Percentiles rank a stretch among this genome's conserved stretches.
phyloP scores from a whole-genome alignment of 2,888 invertebrate species.

The Drosophila putrida region DNA sequence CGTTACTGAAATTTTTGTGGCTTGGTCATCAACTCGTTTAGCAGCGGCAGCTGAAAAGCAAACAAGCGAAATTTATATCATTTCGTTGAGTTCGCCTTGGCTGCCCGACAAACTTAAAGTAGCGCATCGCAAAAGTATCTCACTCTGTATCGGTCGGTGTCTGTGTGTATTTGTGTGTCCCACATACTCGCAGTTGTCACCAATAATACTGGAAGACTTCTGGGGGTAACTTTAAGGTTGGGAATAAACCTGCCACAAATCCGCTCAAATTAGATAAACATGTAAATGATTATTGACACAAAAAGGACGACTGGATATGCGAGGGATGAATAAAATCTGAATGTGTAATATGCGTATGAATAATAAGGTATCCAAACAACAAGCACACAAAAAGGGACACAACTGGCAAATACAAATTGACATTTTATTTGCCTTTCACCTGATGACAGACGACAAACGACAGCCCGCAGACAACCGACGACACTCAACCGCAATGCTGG shows the following conservation, averaged over 20 bases:
- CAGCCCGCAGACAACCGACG: conserved; percentile 43
- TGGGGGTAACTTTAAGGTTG: conserved; percentile 30
- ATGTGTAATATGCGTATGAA: conserved; percentile 77
- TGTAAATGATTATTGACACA: conserved; percentile 77
- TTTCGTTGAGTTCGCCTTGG: conserved; percentile 47
- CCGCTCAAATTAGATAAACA: conserved; percentile 76
- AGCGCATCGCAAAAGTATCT: conserved; percentile 46
- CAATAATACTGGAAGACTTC: conserved; percentile 45
- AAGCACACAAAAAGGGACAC: conserved; percentile 64
- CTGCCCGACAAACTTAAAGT: conserved; percentile 49
- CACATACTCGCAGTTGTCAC: conserved; percentile 45
- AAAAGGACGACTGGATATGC: conserved; percentile 57
- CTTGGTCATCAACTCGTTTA: conserved; percentile 74
- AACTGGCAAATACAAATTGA: conserved; percentile 79
- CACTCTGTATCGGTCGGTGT: conserved; percentile 20
- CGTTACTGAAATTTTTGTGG: conserved; percentile 67
- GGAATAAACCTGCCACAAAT: conserved; percentile 33
- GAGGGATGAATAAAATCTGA: conserved; percentile 64
- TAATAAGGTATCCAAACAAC: conserved; percentile 60
- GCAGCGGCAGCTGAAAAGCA: conserved; percentile 32
- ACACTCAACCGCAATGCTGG: conserved; percentile 17
- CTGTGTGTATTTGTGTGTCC: conserved; percentile 39
- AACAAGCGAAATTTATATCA: conserved; percentile 52
- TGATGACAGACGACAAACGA: conserved; percentile 70
- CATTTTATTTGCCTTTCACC: conserved; percentile 81